Conservation (phyloP, 1,140 invertebrate genomes). For the Drosophila kikkawai region DNA sequence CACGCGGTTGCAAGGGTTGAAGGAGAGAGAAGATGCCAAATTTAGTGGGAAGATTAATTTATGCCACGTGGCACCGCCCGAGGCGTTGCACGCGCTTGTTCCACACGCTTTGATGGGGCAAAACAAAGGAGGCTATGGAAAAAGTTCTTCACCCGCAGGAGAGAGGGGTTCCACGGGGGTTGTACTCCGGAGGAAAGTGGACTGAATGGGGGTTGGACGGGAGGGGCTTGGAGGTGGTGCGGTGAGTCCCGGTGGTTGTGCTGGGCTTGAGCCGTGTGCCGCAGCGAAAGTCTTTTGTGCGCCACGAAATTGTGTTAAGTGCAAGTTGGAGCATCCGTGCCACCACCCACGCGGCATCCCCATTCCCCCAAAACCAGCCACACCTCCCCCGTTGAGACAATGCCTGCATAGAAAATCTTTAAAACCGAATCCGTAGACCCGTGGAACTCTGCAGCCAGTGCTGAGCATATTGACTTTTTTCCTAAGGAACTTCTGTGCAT, state of each 20-base stretch:
- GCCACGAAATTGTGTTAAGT: conserved; percentile 81
- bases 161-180: conserved; percentile 5
- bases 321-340: conserved; percentile 69
- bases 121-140: conserved; percentile 50
- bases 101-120: conserved; percentile 71
- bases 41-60: conserved; percentile 79
- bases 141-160: conserved; percentile 40
- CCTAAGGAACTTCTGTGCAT: neutral
- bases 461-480: neutral
- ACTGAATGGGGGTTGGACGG: conserved; percentile 1
- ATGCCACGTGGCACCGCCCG: conserved; percentile 74
- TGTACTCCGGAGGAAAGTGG: conserved; percentile 4
- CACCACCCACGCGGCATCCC: conserved; percentile 6
- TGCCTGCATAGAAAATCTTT: conserved; percentile 74
- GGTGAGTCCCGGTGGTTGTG: conserved; percentile 17
- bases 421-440: conserved; percentile 36
- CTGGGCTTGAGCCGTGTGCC: conserved; percentile 40
- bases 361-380: neutral
- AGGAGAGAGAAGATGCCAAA: conserved; percentile 45
- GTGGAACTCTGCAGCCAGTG: conserved; percentile 10
- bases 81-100: conserved; percentile 72
- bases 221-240: conserved; percentile 13
- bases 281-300: conserved; percentile 81
- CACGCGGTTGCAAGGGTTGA: conserved; percentile 30
- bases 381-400: conserved; percentile 53